Evolutionary conservation across 2,113 vertebrate species (phyloP), one percentile per base, ranked within the genome.

Genomic region (Suncus etruscus): DNA sequence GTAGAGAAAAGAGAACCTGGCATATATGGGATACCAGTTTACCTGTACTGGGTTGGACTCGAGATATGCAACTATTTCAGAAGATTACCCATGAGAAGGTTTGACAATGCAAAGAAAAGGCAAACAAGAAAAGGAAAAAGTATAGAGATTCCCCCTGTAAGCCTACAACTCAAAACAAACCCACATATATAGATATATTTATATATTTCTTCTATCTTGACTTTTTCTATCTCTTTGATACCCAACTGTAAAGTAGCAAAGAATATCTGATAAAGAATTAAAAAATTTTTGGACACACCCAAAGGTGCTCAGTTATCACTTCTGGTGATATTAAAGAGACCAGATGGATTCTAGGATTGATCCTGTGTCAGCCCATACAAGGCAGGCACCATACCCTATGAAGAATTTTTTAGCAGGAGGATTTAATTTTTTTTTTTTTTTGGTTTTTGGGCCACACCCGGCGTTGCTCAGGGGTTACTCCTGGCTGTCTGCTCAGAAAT

Each of bases 261-360:
- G 81, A 72, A 93, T 89, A 73, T 72, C 27, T 76, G 75, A 87
- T 16, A 63, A 92, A 95, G 66, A 73, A 88, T 69, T 5, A 39
- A 39, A 39, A 39, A 39, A 39, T 3, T 39, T 39, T 39, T 39
- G 39, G 39, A 39, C 39, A 39, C 39, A 39, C 3, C 39, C 39
- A 39, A 5, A 39, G 39, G 39, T 39, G 39, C 5, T 39, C 39
- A 39, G 39, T 39, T 39, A 39, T 39, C 39, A 39, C 39, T 39
- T 39, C 39, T 39, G 39, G 39, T 39, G 39, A 5, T 39, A 39
- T 39, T 39, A 39, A 39, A 39, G 39, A 39, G 39, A 39, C 39
- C 39, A 39, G 3, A 39, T 39, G 39, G 39, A 39, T 39, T 39
- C 39, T 39, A 5, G 39, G 39, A 39, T 39, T 39, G 39, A 39